Evolutionary conservation across 2,797 vertebrate genomes (phyloP).

Genomic region (Hyperoplus lanceolatus): DNA sequence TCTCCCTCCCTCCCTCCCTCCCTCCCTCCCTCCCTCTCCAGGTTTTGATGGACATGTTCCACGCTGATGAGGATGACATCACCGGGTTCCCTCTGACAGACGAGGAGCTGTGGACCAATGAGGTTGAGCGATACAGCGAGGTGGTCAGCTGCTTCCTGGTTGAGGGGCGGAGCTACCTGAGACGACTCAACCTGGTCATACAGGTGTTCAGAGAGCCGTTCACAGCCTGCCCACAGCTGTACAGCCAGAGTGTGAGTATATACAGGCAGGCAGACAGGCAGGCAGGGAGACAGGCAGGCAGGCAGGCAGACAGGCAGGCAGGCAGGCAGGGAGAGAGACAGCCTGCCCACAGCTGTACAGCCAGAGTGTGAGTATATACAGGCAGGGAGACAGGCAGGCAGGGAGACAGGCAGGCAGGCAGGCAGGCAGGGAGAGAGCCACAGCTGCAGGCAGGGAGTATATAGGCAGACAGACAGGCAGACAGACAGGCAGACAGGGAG

Average conservation of each 20-base stretch:
- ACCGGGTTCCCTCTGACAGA: constrained; percentile 92
- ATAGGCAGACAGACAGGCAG: too few species aligned
- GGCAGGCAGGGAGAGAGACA: too few species aligned
- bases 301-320: too few species aligned
- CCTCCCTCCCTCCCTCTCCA: constrained; percentile 49
- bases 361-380: too few species aligned
- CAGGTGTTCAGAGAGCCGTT: constrained; percentile 97
- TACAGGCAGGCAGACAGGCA: too few species aligned
- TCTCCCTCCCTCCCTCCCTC: neutral
- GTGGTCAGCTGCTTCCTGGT: constrained; percentile 95
- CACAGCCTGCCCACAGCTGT: constrained; percentile 90
- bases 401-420: too few species aligned
- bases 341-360: too few species aligned
- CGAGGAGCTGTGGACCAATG: constrained; percentile 93
- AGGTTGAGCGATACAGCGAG: constrained; percentile 95
- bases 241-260: constrained; percentile 91
- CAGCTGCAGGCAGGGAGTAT: too few species aligned
- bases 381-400: too few species aligned
- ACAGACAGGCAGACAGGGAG: too few species aligned
- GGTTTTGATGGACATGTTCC: constrained; percentile 99
- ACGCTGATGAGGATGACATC: constrained; percentile 97
- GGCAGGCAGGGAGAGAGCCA: too few species aligned
- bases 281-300: too few species aligned
- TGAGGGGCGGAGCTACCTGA: constrained; percentile 93
- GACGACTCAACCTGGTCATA: constrained; percentile 95